Conservation (phyloP, 1,140 invertebrate genomes). For the Oppia nitens region DNA sequence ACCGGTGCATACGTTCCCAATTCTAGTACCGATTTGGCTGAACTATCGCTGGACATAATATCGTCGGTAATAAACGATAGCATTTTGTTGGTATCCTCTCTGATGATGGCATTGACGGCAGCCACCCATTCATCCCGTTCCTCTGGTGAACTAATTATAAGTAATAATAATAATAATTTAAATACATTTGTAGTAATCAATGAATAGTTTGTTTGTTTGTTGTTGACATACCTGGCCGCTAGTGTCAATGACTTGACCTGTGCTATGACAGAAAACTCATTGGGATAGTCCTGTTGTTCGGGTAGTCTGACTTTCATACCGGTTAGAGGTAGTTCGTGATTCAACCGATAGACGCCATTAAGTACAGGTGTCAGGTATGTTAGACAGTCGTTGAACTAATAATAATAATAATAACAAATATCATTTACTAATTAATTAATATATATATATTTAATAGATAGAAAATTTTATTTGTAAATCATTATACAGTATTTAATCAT, state of each 20-base stretch:
- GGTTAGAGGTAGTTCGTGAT: slow-evolving; percentile 41
- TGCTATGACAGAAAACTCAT: slow-evolving; percentile 40
- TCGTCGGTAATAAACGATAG: slow-evolving; percentile 34
- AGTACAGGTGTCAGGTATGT: slow-evolving; percentile 38
- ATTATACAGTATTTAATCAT: no score
- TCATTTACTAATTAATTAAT: slow-evolving; percentile 9
- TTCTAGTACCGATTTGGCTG: slow-evolving; percentile 2
- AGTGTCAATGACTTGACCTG: slow-evolving; percentile 49
- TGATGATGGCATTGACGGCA: slow-evolving; percentile 43
- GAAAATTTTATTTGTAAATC: no score
- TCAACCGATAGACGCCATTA: slow-evolving; percentile 27
- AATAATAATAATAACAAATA: slow-evolving; percentile 22
- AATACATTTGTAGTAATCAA: no score
- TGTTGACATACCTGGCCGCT: no score
- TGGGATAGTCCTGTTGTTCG: slow-evolving; percentile 37
- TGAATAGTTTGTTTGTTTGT: no score
- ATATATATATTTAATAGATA: no score
- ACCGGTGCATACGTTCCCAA: slow-evolving; percentile 37
- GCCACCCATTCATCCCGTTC: slow-evolving; percentile 48
- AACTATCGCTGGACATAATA: no score
- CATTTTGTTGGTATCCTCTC: slow-evolving; percentile 36
- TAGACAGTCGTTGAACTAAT: slow-evolving; percentile 50
- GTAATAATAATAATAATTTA: slow-evolving; percentile 23
- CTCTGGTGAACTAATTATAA: slow-evolving; percentile 30
- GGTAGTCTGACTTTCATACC: slow-evolving; percentile 40